Percentiles rank a stretch among this genome's conserved stretches.
These are phyloP conservation scores for Hipparchia semele DNA, from an alignment of 2,888 invertebrate species.

Conservation along the genomic window DNA sequence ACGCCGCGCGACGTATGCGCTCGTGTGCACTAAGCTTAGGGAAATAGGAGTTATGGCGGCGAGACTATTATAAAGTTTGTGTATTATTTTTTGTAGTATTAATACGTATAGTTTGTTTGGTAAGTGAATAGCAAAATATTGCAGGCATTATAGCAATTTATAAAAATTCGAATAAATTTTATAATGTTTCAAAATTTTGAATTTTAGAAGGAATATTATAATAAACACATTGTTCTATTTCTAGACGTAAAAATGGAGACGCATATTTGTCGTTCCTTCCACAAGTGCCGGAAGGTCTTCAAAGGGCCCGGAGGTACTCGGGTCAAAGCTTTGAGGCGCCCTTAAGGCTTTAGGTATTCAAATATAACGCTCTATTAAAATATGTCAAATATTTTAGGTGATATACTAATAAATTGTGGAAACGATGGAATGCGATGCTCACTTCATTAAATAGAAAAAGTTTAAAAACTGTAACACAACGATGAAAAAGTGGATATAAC, in stretches of 20 bases:
- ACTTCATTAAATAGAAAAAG: no score
- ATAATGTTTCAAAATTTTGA: no score
- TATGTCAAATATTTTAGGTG: background rate
- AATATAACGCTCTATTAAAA: background rate
- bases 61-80: background rate
- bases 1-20: background rate
- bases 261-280: constrained; percentile 21
- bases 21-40: constrained; percentile 9
- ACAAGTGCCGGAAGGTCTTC: constrained; percentile 26
- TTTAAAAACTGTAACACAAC: no score
- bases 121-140: no score
- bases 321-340: constrained; percentile 29
- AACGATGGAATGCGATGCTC: no score
- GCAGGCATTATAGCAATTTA: no score
- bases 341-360: background rate
- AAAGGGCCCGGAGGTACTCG: constrained; percentile 24
- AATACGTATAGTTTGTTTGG: background rate
- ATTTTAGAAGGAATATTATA: background rate
- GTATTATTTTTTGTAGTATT: background rate
- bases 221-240: background rate
- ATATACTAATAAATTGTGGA: no score
- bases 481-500: no score
- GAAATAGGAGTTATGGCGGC: constrained; percentile 2
- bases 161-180: no score
- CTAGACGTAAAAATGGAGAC: background rate